phyloP scores from a whole-genome alignment of 2,888 invertebrate genomes.

The Oxyteleia sp. region DNA sequence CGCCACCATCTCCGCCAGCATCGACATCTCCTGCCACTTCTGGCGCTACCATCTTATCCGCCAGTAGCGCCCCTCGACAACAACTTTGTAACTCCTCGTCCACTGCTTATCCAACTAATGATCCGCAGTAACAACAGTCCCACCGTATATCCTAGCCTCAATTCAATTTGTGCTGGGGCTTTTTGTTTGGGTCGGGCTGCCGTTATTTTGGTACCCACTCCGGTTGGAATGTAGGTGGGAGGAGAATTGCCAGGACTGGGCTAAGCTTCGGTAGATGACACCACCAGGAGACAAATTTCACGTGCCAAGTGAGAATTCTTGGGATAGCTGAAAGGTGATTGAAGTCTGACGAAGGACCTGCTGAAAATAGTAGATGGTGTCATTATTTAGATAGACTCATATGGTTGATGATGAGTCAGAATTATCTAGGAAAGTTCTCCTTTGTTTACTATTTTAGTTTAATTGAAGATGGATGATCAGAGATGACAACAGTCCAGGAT shows the following conservation, averaged over 20 bases:
- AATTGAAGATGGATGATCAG: too few relatives aligned
- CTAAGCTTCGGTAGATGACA: background rate
- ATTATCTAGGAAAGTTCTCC: too few relatives aligned
- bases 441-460: too few relatives aligned
- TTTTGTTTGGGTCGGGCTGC: too few relatives aligned
- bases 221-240: background rate
- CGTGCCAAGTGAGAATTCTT: background rate
- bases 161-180: background rate
- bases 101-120: conserved; percentile 41
- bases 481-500: too few relatives aligned
- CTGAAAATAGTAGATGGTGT: too few relatives aligned
- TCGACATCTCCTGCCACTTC: conserved; percentile 36
- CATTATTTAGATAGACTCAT: too few relatives aligned
- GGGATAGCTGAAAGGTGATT: background rate
- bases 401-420: too few relatives aligned
- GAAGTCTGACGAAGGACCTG: background rate
- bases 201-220: background rate
- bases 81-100: conserved; percentile 61
- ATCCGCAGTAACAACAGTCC: conserved; percentile 22
- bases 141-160: conserved; percentile 1
- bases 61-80: conserved; percentile 51
- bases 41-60: conserved; percentile 67
- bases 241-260: too few relatives aligned
- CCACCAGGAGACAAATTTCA: background rate
- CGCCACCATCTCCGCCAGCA: conserved; percentile 74